Conservation (phyloP, 2,113 vertebrate species). For the Tinamus guttatus region DNA sequence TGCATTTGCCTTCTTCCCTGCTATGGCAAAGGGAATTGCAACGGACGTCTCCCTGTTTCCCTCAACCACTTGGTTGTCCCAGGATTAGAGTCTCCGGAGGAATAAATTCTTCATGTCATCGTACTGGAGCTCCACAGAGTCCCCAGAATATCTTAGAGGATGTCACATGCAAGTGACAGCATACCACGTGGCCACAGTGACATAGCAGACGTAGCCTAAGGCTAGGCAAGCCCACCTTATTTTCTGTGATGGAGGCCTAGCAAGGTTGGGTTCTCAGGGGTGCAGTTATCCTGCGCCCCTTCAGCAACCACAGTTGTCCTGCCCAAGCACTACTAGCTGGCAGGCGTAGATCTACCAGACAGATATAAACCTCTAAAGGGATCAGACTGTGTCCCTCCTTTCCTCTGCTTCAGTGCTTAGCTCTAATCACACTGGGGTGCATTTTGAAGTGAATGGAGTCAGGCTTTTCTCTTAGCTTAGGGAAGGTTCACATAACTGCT, state of each 20-base stretch:
- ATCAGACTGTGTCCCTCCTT: background rate
- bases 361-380: background rate
- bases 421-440: background rate
- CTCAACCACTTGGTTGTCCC: background rate
- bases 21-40: fast-evolving
- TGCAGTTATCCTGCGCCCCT: background rate
- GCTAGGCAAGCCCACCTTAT: background rate
- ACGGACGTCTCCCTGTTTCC: background rate
- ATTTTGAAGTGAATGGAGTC: background rate
- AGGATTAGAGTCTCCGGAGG: background rate
- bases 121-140: background rate
- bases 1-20: background rate
- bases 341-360: background rate
- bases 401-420: background rate
- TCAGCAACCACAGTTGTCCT: background rate
- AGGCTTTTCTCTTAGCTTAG: background rate
- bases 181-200: fast-evolving
- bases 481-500: background rate
- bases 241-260: background rate
- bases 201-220: background rate
- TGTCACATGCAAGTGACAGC: background rate
- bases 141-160: background rate
- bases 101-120: background rate
- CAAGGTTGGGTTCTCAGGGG: background rate
- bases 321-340: background rate